Evolutionary conservation across 2,113 vertebrate genomes (phyloP).

Genomic region (Xenopus tropicalis): DNA sequence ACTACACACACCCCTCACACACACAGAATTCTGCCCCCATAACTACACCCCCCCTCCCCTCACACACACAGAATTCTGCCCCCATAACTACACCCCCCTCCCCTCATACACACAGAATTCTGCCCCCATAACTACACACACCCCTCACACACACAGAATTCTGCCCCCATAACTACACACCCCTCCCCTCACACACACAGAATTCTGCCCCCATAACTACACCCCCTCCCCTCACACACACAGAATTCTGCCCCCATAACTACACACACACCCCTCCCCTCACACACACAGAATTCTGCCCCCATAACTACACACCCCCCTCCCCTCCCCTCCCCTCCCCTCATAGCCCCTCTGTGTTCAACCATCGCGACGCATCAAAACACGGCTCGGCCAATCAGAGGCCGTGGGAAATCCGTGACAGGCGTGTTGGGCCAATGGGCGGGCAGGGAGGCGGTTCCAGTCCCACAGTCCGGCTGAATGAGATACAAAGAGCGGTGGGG

Average conservation of each 20-base stretch:
- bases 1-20: not conserved
- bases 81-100: no score
- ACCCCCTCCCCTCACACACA: not conserved
- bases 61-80: no score
- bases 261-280: not conserved
- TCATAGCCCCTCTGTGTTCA: conserved; percentile 41
- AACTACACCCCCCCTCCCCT: no score
- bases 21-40: not conserved
- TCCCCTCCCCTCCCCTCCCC: conserved; percentile 28
- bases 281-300: not conserved
- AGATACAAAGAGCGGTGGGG: conserved; percentile 56
- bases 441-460: conserved; percentile 63
- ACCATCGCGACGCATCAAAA: conserved; percentile 39
- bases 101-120: no score
- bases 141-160: no score
- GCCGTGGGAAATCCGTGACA: conserved; percentile 54
- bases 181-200: no score
- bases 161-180: no score
- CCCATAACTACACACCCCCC: conserved; percentile 3
- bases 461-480: conserved; percentile 73
- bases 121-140: no score
- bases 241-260: not conserved
- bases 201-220: not conserved
- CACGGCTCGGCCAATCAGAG: conserved; percentile 62
- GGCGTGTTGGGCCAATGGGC: conserved; percentile 60